A percentile compares a stretch with the other conserved stretches of the same genome.
Conservation (phyloP, 2,888 invertebrate genomes). For the Kryphioiulus occultus region DNA sequence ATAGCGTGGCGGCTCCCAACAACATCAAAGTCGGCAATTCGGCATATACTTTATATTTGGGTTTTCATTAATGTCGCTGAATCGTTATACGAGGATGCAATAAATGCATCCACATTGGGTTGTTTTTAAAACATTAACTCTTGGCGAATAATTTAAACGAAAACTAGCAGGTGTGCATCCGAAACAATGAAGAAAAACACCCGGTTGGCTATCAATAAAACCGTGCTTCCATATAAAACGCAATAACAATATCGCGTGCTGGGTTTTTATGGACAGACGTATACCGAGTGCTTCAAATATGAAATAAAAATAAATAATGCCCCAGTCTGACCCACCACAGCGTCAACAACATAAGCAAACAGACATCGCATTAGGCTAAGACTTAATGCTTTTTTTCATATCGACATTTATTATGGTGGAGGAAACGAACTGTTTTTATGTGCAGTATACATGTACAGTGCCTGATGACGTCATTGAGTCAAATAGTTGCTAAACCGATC, state of each 20-base stretch:
- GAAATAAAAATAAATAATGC: conserved; percentile 36
- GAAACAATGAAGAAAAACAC: neutral
- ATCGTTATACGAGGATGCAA: neutral
- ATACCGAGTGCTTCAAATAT: neutral
- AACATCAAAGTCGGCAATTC: conserved; percentile 4
- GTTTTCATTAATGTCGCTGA: neutral
- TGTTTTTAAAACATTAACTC: neutral
- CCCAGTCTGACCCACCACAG: neutral
- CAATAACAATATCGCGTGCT: conserved; percentile 35
- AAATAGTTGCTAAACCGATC: neutral
- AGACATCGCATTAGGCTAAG: neutral
- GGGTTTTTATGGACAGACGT: conserved; percentile 11
- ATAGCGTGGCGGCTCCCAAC: neutral
- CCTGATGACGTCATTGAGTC: neutral
- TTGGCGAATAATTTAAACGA: neutral
- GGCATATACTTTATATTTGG: neutral
- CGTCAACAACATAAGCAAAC: neutral
- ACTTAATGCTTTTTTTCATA: neutral
- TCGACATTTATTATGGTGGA: neutral
- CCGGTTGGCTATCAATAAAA: conserved; percentile 33
- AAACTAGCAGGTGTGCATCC: conserved; percentile 16
- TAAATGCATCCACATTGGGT: neutral
- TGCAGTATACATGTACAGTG: neutral
- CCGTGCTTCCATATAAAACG: conserved; percentile 1
- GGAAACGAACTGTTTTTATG: neutral